Evolutionary conservation across 2,888 invertebrate genomes (phyloP).

Genomic region (Drosophila mercatorum): DNA sequence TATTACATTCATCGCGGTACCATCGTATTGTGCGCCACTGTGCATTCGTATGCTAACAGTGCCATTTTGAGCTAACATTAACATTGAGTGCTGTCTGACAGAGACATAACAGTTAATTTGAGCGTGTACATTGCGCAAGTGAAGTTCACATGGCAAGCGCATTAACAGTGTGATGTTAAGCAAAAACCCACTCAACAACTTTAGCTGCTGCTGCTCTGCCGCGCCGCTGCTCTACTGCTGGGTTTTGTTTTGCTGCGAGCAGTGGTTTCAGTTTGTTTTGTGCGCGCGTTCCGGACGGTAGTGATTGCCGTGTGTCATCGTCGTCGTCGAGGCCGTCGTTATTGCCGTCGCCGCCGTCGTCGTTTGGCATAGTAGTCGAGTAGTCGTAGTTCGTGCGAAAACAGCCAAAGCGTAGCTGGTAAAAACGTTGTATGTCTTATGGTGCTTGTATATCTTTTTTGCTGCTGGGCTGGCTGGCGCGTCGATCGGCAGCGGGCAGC

Average conservation of each 20-base stretch:
- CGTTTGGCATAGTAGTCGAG: constrained; percentile 21
- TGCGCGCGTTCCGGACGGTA: constrained; percentile 63
- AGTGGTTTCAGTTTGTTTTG: constrained; percentile 61
- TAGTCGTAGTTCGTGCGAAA: constrained; percentile 50
- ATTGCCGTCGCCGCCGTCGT: constrained; percentile 39
- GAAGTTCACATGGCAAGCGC: constrained; percentile 32
- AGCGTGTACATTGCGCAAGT: constrained; percentile 17
- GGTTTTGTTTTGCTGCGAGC: constrained; percentile 37
- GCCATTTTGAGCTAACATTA: constrained; percentile 46
- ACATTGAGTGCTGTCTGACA: constrained; percentile 30
- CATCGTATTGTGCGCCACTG: constrained; percentile 15
- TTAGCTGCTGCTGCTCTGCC: constrained; percentile 8
- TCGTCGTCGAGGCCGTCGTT: constrained; percentile 28
- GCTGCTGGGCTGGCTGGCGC: constrained; percentile 26
- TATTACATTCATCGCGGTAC: background rate
- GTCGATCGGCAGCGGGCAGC: constrained; percentile 45
- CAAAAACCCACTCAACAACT: constrained; percentile 45
- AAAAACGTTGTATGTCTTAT: constrained; percentile 49
- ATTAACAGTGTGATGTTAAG: constrained; percentile 46
- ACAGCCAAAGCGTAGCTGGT: constrained; percentile 56
- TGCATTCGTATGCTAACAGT: constrained; percentile 29
- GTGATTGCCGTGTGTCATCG: constrained; percentile 36
- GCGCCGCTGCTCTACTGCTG: constrained; percentile 14
- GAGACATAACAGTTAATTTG: constrained; percentile 4
- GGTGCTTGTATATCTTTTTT: constrained; percentile 17